These are phyloP conservation scores for Tupaia chinensis DNA, from an alignment of 2,113 vertebrate species.

Conservation along the genomic window DNA sequence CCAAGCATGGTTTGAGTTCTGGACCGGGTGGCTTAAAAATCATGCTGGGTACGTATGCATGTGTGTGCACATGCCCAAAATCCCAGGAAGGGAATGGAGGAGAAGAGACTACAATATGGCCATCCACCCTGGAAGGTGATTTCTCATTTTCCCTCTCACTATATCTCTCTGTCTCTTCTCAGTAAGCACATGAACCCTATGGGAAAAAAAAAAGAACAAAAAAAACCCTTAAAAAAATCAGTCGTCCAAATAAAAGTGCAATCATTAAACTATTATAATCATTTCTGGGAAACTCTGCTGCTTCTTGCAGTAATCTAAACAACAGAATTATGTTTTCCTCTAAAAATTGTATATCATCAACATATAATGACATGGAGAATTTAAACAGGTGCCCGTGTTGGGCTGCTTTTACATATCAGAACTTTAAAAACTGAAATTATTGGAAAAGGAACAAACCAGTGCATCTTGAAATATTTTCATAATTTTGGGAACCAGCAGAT, in stretches of 20 bases:
- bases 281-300: background rate
- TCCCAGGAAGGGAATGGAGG: too few species aligned
- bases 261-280: background rate
- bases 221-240: too few species aligned
- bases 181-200: too few species aligned
- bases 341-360: background rate
- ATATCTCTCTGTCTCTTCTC: too few species aligned
- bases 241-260: background rate
- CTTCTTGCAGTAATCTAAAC: background rate
- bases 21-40: too few species aligned
- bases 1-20: too few species aligned
- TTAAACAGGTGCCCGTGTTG: background rate
- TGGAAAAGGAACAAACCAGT: background rate
- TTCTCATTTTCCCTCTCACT: too few species aligned
- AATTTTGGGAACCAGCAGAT: background rate
- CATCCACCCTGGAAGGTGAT: too few species aligned
- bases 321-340: background rate
- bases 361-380: background rate
- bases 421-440: conserved; percentile 16
- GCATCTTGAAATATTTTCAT: background rate
- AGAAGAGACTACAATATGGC: too few species aligned
- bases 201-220: too few species aligned
- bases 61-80: too few species aligned
- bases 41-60: too few species aligned
- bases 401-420: background rate